Evolutionary conservation across 2,797 vertebrate species (phyloP).

Genomic region (Coreius guichenoti): DNA sequence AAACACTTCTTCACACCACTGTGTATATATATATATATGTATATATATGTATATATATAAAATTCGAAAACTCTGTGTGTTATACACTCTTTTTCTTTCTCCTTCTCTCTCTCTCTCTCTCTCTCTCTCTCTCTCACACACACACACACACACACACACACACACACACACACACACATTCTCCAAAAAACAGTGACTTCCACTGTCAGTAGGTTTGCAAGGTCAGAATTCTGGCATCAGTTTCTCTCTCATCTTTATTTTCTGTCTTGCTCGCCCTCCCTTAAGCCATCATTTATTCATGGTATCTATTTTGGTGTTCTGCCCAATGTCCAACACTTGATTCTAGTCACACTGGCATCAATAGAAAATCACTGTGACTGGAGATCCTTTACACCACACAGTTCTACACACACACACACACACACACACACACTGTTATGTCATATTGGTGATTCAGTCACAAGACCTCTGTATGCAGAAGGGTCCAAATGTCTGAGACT

Average conservation of each 20-base stretch:
- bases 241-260: slow-evolving; percentile 34
- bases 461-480: neutral
- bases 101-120: too few species aligned
- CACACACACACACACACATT: neutral
- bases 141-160: slow-evolving; percentile 25
- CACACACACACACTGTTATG: neutral
- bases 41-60: too few species aligned
- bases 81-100: too few species aligned
- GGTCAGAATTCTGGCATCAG: slow-evolving; percentile 31
- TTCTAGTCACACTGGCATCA: slow-evolving; percentile 41
- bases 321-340: slow-evolving; percentile 28
- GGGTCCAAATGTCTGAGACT: neutral
- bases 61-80: too few species aligned
- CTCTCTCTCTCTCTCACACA: too few species aligned
- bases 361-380: slow-evolving; percentile 26
- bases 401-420: slow-evolving; percentile 19
- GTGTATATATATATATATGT: too few species aligned
- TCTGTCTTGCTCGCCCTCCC: slow-evolving; percentile 14
- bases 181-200: slow-evolving; percentile 25
- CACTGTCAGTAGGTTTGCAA: slow-evolving; percentile 35
- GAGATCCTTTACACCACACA: slow-evolving; percentile 33
- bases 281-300: slow-evolving; percentile 40
- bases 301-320: slow-evolving; percentile 26
- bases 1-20: too few species aligned
- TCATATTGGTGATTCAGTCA: neutral